Evolutionary conservation across 2,888 invertebrate species (phyloP).

Genomic region (Hecatera dysodea): DNA sequence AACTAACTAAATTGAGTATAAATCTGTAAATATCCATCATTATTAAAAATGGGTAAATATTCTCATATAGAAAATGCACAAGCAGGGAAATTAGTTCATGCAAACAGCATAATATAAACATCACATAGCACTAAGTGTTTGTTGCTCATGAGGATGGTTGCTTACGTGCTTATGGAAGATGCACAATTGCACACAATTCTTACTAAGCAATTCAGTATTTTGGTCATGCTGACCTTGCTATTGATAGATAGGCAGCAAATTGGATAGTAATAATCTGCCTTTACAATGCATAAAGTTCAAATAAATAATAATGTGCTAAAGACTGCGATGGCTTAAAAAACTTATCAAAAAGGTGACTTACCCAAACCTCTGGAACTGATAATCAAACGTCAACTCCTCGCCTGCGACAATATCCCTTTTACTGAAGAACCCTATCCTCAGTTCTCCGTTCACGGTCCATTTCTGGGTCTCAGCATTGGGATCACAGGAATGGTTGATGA

Average conservation of each 20-base stretch:
- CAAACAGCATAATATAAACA: neutral
- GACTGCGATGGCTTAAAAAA: neutral
- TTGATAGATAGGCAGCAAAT: neutral
- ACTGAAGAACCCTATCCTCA: conserved; percentile 99
- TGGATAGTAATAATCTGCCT: neutral
- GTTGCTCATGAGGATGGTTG: neutral
- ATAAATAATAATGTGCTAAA: neutral
- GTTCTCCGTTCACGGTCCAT: conserved; percentile 98
- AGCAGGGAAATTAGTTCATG: no score
- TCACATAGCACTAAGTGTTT: neutral
- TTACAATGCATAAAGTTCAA: no score
- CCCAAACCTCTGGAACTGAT: conserved; percentile 99
- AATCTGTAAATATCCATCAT: no score
- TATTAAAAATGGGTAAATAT: no score
- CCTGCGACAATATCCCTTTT: conserved; percentile 95
- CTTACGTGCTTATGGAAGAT: neutral
- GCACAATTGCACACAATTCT: no score
- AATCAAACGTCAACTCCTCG: conserved; percentile 99
- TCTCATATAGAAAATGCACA: neutral
- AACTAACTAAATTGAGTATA: no score
- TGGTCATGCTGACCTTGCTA: neutral
- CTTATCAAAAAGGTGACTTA: conserved; percentile 80
- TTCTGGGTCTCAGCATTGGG: conserved; percentile 99
- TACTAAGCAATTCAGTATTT: neutral
- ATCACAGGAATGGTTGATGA: conserved; percentile 99